Conservation (phyloP, 2,888 invertebrate species). For the Netelia virgata region DNA sequence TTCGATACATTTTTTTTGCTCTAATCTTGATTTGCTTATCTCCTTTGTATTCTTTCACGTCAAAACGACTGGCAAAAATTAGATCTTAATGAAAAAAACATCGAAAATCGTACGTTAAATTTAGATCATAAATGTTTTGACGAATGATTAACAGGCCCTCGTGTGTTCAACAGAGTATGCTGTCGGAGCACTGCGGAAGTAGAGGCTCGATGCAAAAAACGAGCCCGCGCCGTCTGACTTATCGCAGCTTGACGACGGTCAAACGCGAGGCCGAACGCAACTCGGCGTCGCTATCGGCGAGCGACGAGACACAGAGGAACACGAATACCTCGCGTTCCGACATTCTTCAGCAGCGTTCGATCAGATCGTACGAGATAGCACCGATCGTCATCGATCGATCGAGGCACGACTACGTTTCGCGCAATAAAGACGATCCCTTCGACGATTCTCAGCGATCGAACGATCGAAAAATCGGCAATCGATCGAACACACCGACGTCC, state of each 20-base stretch:
- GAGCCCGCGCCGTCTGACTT: constrained; percentile 77
- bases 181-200: constrained; percentile 83
- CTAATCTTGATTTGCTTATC: too few species aligned
- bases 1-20: too few species aligned
- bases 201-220: constrained; percentile 74
- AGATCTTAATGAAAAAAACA: neutral
- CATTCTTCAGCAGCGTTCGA: constrained; percentile 6
- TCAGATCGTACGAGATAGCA: constrained; percentile 3
- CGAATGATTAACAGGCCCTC: constrained; percentile 66
- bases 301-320: constrained; percentile 77
- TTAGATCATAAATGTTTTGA: constrained; percentile 27
- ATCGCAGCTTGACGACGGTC: constrained; percentile 79
- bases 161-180: constrained; percentile 82
- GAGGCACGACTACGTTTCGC: constrained; percentile 18
- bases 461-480: neutral
- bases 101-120: constrained; percentile 73
- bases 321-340: constrained; percentile 43
- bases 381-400: constrained; percentile 34
- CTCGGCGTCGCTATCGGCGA: constrained; percentile 78
- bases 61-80: neutral
- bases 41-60: neutral
- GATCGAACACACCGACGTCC: constrained; percentile 40
- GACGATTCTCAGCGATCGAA: constrained; percentile 9
- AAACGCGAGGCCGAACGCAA: constrained; percentile 73
- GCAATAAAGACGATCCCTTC: constrained; percentile 23